Base-by-base conservation (phyloP, 2,797 vertebrate species). In the Chelon auratus region DNA sequence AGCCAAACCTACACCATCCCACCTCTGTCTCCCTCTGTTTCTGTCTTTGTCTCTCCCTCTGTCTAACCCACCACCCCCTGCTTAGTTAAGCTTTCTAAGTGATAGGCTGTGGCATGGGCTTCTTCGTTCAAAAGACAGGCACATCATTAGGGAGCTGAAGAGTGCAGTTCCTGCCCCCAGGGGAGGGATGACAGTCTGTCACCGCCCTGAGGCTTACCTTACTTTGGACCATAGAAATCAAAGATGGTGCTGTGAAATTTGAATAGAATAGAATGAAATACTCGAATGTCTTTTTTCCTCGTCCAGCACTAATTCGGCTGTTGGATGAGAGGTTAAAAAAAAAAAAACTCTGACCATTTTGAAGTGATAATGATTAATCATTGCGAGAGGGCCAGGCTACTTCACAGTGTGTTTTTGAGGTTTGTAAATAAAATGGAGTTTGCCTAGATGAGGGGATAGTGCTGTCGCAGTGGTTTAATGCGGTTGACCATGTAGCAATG, bases 101-200 rank as follows among this genome's bases (percentile, higher is more conserved):
- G 94, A 94, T 92, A 76, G 93, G 92, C 90, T 83, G 56, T 91
- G 91, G 88, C 93, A 92, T 84, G 81, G 87, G 82, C 83, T 87
- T 79, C 89, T 89, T 75, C 81, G 74, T 90, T 93, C 89, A 92
- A 91, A 90, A 93, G 92, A 91, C 90, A 92, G 92, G 68, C 75
- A 79, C 93, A 95, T 95, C 94, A 95, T 94, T 95, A 95, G 90
- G 78, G 80, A 87, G 90, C 89, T 89, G 93, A 87, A 83, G 86
- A 94, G 90, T 80, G 89, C 81, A 72, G 91, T 74, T 78, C 75
- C 83, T 93, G 90, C 91, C 93, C 93, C 90, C 86, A 68, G 91
- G 92, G 93, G 87, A 86, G 74, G 87, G 90, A 91, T 95, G 94
- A 94, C 93, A 94, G 93, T 90, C 92, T 72, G 58, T 93, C 92